Percentiles rank a stretch among this genome's conserved stretches.
phyloP scores from a whole-genome alignment of 2,113 vertebrate genomes.

The Oriolus oriolus region DNA sequence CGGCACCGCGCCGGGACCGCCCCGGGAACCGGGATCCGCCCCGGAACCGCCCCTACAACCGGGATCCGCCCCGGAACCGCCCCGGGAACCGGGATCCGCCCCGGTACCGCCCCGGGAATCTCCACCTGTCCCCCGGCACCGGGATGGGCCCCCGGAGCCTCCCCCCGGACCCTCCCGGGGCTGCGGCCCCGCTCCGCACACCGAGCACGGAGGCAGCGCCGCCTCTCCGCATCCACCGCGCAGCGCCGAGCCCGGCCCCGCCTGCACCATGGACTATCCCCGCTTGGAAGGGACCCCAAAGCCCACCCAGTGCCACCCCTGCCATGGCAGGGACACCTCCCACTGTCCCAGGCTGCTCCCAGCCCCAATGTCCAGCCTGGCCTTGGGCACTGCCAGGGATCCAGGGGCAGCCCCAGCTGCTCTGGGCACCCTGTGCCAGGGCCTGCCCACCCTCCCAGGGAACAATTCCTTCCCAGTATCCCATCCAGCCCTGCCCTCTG shows the following conservation, averaged over 20 bases:
- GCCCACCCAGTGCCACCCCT: neutral
- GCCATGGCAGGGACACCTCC: neutral
- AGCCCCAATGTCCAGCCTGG: neutral
- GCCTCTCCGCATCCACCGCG: no score
- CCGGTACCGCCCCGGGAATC: no score
- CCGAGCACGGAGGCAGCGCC: no score
- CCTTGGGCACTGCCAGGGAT: neutral
- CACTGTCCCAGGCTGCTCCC: neutral
- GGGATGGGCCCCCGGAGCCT: no score
- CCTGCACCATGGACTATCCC: accelerated
- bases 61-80: neutral
- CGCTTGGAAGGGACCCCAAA: neutral
- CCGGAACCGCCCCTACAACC: neutral
- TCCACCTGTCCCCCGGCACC: no score
- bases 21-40: neutral
- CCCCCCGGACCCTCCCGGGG: no score
- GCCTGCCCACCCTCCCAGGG: neutral
- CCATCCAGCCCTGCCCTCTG: neutral
- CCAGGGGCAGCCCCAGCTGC: neutral
- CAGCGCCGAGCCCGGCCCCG: neutral
- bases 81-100: no score
- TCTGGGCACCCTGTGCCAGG: neutral
- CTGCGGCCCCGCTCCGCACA: no score
- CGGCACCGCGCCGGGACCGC: neutral
- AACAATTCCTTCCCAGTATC: neutral